Base-by-base conservation (phyloP, 53 echinoderm and acorn worm genomes). In the Holothuria scabra region DNA sequence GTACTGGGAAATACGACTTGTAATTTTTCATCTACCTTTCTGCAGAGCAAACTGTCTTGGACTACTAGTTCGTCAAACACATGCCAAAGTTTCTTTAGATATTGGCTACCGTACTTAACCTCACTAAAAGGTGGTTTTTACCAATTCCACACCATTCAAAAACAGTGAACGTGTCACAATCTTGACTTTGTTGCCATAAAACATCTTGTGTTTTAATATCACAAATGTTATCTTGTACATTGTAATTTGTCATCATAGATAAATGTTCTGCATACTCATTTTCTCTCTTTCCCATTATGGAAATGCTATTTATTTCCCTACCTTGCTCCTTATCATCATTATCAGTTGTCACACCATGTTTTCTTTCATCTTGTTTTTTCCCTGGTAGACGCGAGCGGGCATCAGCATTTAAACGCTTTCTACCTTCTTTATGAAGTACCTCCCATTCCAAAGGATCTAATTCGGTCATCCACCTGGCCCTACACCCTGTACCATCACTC, bases 401-500 rank as follows among this genome's bases (percentile, higher is more conserved):
- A 35, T 35, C 35, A 4, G 35, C 35, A 35, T 6, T 35, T 6
- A 35, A 35, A 35, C 6, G 35, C 35, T 35, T 35, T 6, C 6
- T 35, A 3, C 21, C 35, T 35, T 6, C 35, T 35, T 4, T 35
- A 35, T 3, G 3, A 4, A 4, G 6, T 35, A 4, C 6, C 35
- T 4, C 3, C 35, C 35, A 35, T n/a, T 35, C 35, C 3, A 35
- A 6, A 35, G 35, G 35, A 6, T 91, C 89, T 33, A 94, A 60
- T 60, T 91, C 89, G 32, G 91, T 65, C 19, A 84, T 80, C 94
- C 91, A 91, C 19, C 91, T 28, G 16, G 90, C 63, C 0, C 90
- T 80, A 3, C 85, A 60, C 0, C 84, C 88, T 24, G 83, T 81
- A 13, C 25, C 59, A 61, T 93, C 93, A 90, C 79, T 84, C n/a